These are phyloP conservation scores for Strigops habroptila DNA, from an alignment of 2,113 vertebrate genomes.

Conservation along the genomic window DNA sequence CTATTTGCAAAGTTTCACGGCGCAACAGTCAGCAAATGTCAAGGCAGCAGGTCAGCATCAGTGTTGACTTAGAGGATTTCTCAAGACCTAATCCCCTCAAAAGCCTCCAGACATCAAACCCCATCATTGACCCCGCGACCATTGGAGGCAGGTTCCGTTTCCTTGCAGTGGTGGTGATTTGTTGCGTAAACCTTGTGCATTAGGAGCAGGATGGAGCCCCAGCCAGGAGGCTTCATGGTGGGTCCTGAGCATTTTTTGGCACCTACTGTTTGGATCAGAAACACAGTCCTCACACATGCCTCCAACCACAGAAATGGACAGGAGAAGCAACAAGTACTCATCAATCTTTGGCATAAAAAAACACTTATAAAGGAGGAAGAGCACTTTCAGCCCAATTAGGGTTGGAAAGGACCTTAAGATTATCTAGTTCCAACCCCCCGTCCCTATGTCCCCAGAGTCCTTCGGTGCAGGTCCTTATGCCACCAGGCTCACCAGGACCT, in stretches of 20 bases:
- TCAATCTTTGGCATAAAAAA: not conserved
- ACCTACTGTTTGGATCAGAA: not conserved
- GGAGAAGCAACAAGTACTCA: not conserved
- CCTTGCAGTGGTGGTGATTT: not conserved
- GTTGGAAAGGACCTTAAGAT: not conserved
- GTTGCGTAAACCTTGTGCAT: not conserved
- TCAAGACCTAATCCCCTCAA: not conserved
- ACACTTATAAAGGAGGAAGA: not conserved
- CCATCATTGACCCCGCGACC: accelerated
- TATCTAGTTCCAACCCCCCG: not conserved
- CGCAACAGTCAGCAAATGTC: not conserved
- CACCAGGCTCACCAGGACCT: not conserved
- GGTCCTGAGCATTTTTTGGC: not conserved
- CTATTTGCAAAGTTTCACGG: not conserved
- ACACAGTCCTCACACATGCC: not conserved
- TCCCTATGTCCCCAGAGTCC: not conserved
- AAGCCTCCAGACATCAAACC: not conserved
- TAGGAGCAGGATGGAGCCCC: not conserved
- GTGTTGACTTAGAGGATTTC: not conserved
- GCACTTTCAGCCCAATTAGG: not conserved
- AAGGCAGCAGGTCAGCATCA: not conserved
- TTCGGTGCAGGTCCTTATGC: not conserved
- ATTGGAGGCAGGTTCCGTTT: not conserved
- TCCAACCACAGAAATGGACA: not conserved
- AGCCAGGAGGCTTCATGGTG: not conserved